phyloP scores from a whole-genome alignment of 2,113 vertebrate species.

The Megatriorchis doriae region DNA sequence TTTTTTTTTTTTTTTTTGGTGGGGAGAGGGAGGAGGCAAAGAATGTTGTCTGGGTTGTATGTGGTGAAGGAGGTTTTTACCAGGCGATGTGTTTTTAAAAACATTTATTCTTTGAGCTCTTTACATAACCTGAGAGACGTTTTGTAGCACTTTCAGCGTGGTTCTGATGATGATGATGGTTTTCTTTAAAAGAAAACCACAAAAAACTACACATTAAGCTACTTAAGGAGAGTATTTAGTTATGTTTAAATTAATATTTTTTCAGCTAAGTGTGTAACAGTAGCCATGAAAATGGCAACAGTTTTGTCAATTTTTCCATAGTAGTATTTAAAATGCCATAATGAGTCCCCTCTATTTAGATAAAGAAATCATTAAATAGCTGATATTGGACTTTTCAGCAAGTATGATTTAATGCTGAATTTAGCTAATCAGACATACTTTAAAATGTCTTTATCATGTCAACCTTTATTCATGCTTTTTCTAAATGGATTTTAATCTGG shows the following conservation, averaged over 20 bases:
- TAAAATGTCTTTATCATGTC: not conserved
- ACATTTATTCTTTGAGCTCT: not conserved
- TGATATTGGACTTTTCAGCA: not conserved
- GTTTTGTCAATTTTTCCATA: not conserved
- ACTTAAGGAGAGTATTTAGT: not conserved
- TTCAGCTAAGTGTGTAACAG: not conserved
- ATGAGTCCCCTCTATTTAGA: not conserved
- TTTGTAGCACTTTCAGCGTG: not conserved
- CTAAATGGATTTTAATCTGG: not conserved
- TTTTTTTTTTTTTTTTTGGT: no score
- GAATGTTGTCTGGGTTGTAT: not conserved
- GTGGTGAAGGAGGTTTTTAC: not conserved
- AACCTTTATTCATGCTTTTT: not conserved
- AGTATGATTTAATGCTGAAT: not conserved
- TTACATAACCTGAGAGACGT: not conserved
- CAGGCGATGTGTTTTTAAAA: not conserved
- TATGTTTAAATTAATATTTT: not conserved
- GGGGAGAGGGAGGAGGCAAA: no score
- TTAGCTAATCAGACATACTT: not conserved
- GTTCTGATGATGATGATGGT: not conserved
- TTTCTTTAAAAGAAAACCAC: not conserved
- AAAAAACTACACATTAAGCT: not conserved
- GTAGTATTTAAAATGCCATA: not conserved
- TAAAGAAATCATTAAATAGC: not conserved
- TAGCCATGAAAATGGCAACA: not conserved